Base-by-base conservation (phyloP, 2,888 invertebrate genomes). In the Ganaspis brasiliensis region DNA sequence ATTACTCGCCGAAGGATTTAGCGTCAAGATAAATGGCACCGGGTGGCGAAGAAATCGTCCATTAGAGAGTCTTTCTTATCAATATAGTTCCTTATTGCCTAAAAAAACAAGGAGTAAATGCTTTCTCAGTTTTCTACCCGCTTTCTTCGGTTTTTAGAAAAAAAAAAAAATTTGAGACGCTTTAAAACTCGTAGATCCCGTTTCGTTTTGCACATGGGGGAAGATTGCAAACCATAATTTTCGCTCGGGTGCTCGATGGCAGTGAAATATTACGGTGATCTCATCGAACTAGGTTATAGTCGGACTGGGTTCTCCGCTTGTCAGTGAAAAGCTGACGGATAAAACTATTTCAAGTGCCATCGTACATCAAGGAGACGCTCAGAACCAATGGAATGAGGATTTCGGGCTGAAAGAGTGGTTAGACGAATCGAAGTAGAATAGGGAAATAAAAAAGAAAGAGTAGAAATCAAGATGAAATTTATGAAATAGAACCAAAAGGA, bases 181-280 rank as follows among this genome's bases (percentile, higher is more conserved):
- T 67, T 40, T 45, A 45, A 67, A 67, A 45, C 67, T 63, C 63
- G 9, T 45, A 8, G n/a, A 63, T 63, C 14, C 16, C 35, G 35
- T 37, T 16, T 35, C 19, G 37, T 19, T 40, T 8, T 21, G 37
- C 40, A 14, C n/a, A 21, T 12, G 21, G 24, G 24, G 45, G 82
- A 83, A 84, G 84, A 84, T 85, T 82, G 83, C 82, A 79, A 82
- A 79, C 82, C 81, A 83, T 85, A 84, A 85, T 81, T 84, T 83
- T 79, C 80, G 78, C 79, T 77, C 75, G 79, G 78, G 76, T 79
- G 79, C 75, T 70, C 77, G 73, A 59, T 82, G 84, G 82, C 79
- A 81, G 81, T 81, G 81, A 88, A 84, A 86, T 88, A 87, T 87
- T 85, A 85, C 84, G 82, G 78, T 81, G 86, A 86, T 84, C 82